Evolutionary conservation across 2,888 invertebrate species (phyloP), one percentile per base, ranked within the genome.

Genomic region (Campopleginae sp.): DNA sequence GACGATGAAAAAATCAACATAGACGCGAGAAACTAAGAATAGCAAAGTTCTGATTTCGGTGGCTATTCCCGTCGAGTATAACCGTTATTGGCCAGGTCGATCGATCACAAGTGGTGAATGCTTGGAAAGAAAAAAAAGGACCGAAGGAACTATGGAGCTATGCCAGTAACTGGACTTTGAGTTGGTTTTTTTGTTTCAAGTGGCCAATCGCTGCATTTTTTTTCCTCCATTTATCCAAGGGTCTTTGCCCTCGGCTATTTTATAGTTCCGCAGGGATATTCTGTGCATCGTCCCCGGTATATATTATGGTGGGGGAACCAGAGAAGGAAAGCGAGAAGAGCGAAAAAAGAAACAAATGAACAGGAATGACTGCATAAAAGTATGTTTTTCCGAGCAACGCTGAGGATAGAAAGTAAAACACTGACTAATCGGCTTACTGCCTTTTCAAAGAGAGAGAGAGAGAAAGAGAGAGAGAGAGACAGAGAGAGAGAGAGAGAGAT

Each of bases 381-480:
- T 31, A n/a, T 46, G 31, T 65, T 19, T 38, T 68, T 71, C 82
- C 61, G 82, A 51, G 71, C 58, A 48, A 76, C 38, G 77, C 77
- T 44, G 27, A 65, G 54, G 66, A 31, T 68, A 72, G 82, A 82
- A 82, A 77, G 77, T 82, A 76, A 82, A 77, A 71, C 82, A 75
- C 81, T 81, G 81, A 82, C 82, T 82, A 82, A 82, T 82, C 82
- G 76, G 44, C 27, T 33, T 19, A 54, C 58, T 48, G 38, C 51
- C 72, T 77, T 84, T 76, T 63, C 51, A 80, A 42, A 77, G 23
- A 54, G 2, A 58, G 51, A 51, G 4, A 51, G 51, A 51, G 19
- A 19, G 27, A 58, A 4, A 58, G 12, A 58, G 58, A 27, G 58
- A 66, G 31, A 68, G 66, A n/a, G n/a, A n/a, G n/a, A n/a, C 51